phyloP scores from a whole-genome alignment of 2,797 vertebrate genomes.

The Acomys russatus region DNA sequence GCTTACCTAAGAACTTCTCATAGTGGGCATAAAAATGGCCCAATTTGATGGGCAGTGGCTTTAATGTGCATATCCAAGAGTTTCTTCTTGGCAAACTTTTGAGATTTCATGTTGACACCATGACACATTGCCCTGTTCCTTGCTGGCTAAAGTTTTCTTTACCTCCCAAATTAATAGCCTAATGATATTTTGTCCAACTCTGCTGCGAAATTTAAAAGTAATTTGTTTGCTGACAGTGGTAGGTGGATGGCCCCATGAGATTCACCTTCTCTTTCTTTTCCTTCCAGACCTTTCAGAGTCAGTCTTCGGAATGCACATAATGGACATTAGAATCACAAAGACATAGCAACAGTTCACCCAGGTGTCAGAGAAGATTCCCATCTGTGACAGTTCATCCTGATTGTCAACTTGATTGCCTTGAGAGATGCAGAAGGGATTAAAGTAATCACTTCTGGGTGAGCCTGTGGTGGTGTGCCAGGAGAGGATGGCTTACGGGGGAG shows the following conservation, averaged over 20 bases:
- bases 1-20: conserved; percentile 76
- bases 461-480: neutral
- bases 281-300: conserved; percentile 2
- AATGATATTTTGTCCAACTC: conserved; percentile 51
- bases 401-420: neutral
- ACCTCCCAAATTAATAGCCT: conserved; percentile 50
- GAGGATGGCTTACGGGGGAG: neutral
- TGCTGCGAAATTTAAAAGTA: conserved; percentile 58
- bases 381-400: neutral
- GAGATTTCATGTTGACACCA: conserved; percentile 73
- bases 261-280: neutral
- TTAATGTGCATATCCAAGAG: conserved; percentile 31
- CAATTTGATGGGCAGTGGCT: conserved; percentile 76
- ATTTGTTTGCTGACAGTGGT: conserved; percentile 43
- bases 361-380: neutral
- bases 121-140: conserved; percentile 66
- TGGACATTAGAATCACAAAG: conserved; percentile 7
- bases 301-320: neutral
- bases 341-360: neutral
- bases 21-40: conserved; percentile 69
- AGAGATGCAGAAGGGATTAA: neutral
- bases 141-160: conserved; percentile 75
- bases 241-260: neutral
- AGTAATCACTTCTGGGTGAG: neutral
- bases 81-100: conserved; percentile 65